Conservation (phyloP, 1,140 invertebrate genomes). For the Odontomachus brunneus region DNA sequence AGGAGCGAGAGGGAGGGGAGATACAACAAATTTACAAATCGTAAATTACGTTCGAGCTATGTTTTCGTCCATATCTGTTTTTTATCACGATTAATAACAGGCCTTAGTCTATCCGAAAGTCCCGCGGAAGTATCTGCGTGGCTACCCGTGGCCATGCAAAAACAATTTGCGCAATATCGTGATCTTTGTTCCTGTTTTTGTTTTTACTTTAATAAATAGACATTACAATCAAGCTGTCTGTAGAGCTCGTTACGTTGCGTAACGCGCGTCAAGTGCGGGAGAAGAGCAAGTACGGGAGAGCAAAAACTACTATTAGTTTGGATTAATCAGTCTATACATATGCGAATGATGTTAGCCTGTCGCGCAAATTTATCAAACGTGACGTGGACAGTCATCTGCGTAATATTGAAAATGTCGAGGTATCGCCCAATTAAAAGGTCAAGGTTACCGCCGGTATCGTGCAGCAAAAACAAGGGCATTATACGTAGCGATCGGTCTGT, state of each 20-base stretch:
- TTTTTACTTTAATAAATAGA: constrained; percentile 32
- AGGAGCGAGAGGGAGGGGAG: too few relatives aligned
- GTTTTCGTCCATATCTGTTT: too few relatives aligned
- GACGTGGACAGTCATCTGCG: constrained; percentile 26
- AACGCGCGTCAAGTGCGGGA: background rate
- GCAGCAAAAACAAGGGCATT: constrained; percentile 31
- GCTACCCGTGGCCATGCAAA: too few relatives aligned
- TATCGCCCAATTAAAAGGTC: constrained; percentile 39
- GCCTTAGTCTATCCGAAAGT: background rate
- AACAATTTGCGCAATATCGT: too few relatives aligned
- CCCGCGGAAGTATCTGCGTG: background rate
- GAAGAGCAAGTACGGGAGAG: background rate
- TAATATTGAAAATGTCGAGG: constrained; percentile 48
- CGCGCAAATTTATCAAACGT: background rate
- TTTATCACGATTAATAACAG: too few relatives aligned
- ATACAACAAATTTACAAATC: too few relatives aligned
- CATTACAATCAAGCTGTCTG: background rate
- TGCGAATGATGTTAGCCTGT: constrained; percentile 21
- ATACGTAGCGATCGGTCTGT: background rate
- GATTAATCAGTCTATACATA: constrained; percentile 8
- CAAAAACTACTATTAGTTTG: constrained; percentile 37
- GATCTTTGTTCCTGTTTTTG: background rate
- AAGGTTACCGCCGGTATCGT: constrained; percentile 22
- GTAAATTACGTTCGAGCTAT: too few relatives aligned
- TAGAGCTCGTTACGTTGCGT: background rate